phyloP scores from a whole-genome alignment of 1,140 invertebrate genomes.

The Heliothis virescens region DNA sequence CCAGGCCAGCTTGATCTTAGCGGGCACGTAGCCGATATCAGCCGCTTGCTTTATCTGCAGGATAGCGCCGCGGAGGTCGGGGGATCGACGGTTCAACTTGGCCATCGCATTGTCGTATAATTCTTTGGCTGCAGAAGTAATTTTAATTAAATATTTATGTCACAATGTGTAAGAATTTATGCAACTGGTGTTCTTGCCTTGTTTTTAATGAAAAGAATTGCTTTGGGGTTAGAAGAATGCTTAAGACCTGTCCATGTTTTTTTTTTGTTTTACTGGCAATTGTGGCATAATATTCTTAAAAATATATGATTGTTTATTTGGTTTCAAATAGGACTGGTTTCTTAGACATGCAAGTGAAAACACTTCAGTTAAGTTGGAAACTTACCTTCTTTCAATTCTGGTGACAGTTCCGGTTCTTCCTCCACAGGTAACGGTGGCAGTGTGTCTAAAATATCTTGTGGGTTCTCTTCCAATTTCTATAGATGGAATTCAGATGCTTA shows the following conservation, averaged over 20 bases:
- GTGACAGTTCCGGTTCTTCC: slow-evolving; percentile 84
- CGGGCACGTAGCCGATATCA: slow-evolving; percentile 91
- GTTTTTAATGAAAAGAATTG: too few relatives aligned
- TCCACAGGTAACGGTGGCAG: slow-evolving; percentile 81
- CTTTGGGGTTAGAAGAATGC: too few relatives aligned
- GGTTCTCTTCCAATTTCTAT: slow-evolving; percentile 80
- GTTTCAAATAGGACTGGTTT: too few relatives aligned
- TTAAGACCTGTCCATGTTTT: too few relatives aligned
- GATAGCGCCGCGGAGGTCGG: slow-evolving; percentile 89
- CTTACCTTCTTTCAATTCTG: slow-evolving; percentile 88
- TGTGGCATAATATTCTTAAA: too few relatives aligned
- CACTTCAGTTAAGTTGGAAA: too few relatives aligned
- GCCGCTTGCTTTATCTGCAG: slow-evolving; percentile 91
- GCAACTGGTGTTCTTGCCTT: too few relatives aligned
- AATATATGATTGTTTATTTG: too few relatives aligned
- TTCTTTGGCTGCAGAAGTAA: slow-evolving; percentile 86
- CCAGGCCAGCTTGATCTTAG: slow-evolving; percentile 95
- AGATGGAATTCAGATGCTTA: not conserved
- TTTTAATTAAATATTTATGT: not conserved
- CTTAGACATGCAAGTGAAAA: too few relatives aligned
- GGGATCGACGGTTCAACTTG: slow-evolving; percentile 89
- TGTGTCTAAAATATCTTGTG: slow-evolving; percentile 77
- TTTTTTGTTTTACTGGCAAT: too few relatives aligned
- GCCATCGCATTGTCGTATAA: slow-evolving; percentile 89
- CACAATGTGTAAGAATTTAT: too few relatives aligned